phyloP scores from a whole-genome alignment of 1,140 invertebrate species.

The Drosophila equinoxialis region DNA sequence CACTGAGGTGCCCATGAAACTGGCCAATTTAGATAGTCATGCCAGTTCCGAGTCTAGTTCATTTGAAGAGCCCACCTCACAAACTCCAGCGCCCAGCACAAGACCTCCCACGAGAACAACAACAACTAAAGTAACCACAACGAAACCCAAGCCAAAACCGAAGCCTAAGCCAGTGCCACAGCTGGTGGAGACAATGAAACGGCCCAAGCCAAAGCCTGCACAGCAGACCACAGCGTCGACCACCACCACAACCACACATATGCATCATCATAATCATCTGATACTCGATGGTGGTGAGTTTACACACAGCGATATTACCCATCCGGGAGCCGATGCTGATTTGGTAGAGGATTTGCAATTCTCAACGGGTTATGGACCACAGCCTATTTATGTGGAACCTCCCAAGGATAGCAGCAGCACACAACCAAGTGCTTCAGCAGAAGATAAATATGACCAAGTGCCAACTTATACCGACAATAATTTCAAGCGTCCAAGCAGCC shows the following conservation, averaged over 20 bases:
- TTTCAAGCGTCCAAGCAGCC: constrained; percentile 47
- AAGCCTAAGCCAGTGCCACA: constrained; percentile 52
- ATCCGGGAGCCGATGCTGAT: constrained; percentile 80
- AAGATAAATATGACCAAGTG: constrained; percentile 72
- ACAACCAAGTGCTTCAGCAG: constrained; percentile 22
- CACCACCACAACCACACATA: constrained; percentile 1
- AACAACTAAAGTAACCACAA: constrained; percentile 21
- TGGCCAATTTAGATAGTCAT: constrained; percentile 51
- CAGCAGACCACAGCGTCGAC: not conserved
- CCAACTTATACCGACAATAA: constrained; percentile 62
- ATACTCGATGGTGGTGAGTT: constrained; percentile 71
- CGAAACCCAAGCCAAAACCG: constrained; percentile 24
- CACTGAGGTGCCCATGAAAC: constrained; percentile 76
- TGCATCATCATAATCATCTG: constrained; percentile 67
- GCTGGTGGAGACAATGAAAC: constrained; percentile 50
- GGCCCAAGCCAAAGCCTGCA: constrained; percentile 48
- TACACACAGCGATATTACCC: constrained; percentile 81
- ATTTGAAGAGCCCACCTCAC: constrained; percentile 58
- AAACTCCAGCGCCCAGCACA: constrained; percentile 45
- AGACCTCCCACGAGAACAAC: constrained; percentile 48
- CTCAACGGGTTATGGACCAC: constrained; percentile 78
- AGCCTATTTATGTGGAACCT: constrained; percentile 67
- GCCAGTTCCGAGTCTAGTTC: constrained; percentile 75
- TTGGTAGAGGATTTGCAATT: constrained; percentile 79
- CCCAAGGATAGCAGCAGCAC: constrained; percentile 49